Base-by-base conservation (phyloP, 2,797 vertebrate genomes). In the Epinephelus coioides region DNA sequence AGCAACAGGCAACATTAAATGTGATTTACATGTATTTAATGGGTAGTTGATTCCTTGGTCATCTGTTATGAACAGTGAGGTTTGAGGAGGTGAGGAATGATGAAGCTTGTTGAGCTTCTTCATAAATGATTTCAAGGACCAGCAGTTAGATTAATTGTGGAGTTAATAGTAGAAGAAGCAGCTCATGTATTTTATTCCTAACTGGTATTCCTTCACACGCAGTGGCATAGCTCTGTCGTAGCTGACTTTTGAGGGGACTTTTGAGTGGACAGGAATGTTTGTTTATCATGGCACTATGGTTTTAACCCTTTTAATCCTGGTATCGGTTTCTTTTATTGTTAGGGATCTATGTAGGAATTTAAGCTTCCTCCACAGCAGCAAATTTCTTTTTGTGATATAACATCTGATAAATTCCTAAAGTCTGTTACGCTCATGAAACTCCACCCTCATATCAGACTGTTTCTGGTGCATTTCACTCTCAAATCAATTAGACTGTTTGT, bases 271-370 rank as follows among this genome's bases (percentile, higher is more conserved):
- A 78, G 81, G 71, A 84, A 84, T 79, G 68, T 80, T 74, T 80
- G 43, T 77, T 50, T n/a, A 68, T 82, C 21, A 66, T 76, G 85
- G 85, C 86, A 88, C 84, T 83, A 68, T 82, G 88, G 86, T 65
- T 90, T 81, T 78, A 82, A 81, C 68, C 72, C 73, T 83, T 86
- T 44, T 44, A 51, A 80, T 76, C 75, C 73, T 86, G 64, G 54
- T 51, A 12, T 54, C 43, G 63, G 47, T 78, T 62, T 27, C 30
- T 74, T 80, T 65, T 27, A 63, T 19, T 55, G 27, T 62, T 62
- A 44, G 38, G 55, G 50, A 72, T 59, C 44, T 25, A 55, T 57
- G 49, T 19, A 55, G 51, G 53, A 72, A 79, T 75, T 51, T 76
- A 69, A 76, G 55, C 49, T 64, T 84, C 61, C 14, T 79, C 43